Conservation (phyloP, 1,140 invertebrate species). For the Nasonia longicornis region DNA sequence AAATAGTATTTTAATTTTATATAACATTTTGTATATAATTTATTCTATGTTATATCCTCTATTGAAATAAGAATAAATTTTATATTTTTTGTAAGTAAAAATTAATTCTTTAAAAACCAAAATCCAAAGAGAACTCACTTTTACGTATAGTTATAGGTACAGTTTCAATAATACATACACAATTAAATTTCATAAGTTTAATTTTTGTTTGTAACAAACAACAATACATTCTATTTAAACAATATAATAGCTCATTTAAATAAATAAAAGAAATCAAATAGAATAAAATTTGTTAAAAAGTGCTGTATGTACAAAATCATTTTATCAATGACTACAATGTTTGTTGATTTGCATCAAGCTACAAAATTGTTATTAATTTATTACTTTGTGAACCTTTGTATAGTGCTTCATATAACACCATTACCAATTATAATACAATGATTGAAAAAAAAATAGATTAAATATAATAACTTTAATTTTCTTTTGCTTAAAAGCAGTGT, state of each 20-base stretch:
- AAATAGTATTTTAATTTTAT: slow-evolving; percentile 24
- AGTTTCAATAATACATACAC: slow-evolving; percentile 24
- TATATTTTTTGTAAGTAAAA: slow-evolving; percentile 1
- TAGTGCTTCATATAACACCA: neutral
- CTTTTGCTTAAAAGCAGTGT: neutral
- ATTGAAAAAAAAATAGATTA: slow-evolving; percentile 17
- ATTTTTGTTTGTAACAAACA: slow-evolving; percentile 42
- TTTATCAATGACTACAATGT: slow-evolving; percentile 21
- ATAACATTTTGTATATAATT: slow-evolving; percentile 36
- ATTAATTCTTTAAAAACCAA: slow-evolving; percentile 29
- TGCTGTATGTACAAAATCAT: slow-evolving; percentile 44
- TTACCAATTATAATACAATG: slow-evolving; percentile 1
- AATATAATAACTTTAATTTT: slow-evolving; percentile 9
- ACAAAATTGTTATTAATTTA: neutral
- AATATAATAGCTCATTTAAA: slow-evolving; percentile 26
- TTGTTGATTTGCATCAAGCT: neutral
- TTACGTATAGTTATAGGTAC: neutral
- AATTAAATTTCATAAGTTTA: slow-evolving; percentile 26
- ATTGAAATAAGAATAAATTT: slow-evolving; percentile 31
- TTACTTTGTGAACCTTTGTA: slow-evolving; percentile 7
- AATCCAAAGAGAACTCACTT: neutral
- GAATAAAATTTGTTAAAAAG: slow-evolving; percentile 17
- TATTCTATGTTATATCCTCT: slow-evolving; percentile 1
- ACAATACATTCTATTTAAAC: slow-evolving; percentile 39
- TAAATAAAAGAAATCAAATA: slow-evolving; percentile 12